Evolutionary conservation across 1,140 invertebrate species (phyloP), one percentile per base, ranked within the genome.

Genomic region (Thaumatotibia leucotreta): DNA sequence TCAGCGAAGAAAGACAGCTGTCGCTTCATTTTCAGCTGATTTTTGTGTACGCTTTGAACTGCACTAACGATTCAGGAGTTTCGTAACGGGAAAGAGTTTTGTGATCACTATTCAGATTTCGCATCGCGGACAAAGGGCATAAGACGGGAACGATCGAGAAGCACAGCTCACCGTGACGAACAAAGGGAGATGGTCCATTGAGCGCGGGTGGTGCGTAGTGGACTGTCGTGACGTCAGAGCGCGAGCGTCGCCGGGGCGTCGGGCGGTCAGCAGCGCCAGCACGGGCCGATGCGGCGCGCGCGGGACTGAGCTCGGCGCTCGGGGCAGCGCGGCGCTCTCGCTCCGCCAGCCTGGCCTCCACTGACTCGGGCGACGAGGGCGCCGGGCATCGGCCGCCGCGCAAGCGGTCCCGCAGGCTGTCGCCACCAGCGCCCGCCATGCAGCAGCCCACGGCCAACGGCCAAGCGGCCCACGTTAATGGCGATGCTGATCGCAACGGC

Each of bases 351-450:
- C 96, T 97, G 96, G 96, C 96, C 96, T 97, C 96, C 93, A 96
- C 95, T 93, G 96, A 97, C 92, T 96, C 95, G 90, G 92, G 92
- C 82, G 92, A 97, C 94, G 96, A 96, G 95, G 96, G 96, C 96
- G 95, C 95, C 93, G 93, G 95, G 93, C 95, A 94, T 93, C 95
- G 95, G 94, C 95, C 96, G 96, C 96, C 96, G 95, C 95, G 95
- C 92, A 97, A 97, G 95, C 96, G 96, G 94, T 94, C 94, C 92
- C 96, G 96, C 93, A 94, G 92, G 92, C 94, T 93, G 85, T 92
- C 93, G 85, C 92, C 93, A 74, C 77, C 68, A 61, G 66, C 65
- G 72, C 74, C 61, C 66, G 71, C 65, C 69, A 71, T 63, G 81
- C 82, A 77, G 79, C 76, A 84, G 84, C 81, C 83, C 74, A 79